These are phyloP conservation scores for Odontamblyopus rebecca DNA, from an alignment of 2,797 vertebrate genomes.

Conservation along the genomic window DNA sequence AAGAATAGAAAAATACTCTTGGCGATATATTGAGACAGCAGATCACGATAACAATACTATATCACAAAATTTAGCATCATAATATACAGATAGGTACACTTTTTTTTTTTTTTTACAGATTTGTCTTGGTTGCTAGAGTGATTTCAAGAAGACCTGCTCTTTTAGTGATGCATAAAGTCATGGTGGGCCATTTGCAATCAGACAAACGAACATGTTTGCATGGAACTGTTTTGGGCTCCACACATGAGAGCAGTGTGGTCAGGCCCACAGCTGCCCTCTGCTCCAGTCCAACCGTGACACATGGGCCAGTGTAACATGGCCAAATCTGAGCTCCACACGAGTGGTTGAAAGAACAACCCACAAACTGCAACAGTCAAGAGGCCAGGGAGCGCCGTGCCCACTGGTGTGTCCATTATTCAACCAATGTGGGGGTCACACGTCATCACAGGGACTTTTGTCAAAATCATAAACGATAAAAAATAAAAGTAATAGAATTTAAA, in stretches of 20 bases:
- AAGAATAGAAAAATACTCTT: too few relatives aligned
- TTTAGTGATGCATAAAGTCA: background rate
- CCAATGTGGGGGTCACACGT: background rate
- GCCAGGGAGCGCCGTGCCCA: background rate
- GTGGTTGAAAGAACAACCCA: slow-evolving; percentile 13
- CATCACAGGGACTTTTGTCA: background rate
- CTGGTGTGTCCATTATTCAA: background rate
- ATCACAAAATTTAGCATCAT: too few relatives aligned
- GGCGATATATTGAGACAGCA: too few relatives aligned
- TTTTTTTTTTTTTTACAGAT: too few relatives aligned
- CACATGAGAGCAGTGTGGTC: background rate
- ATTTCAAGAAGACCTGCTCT: too few relatives aligned
- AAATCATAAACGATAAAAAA: background rate
- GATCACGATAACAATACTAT: too few relatives aligned
- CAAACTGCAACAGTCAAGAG: background rate
- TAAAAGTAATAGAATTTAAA: too few relatives aligned
- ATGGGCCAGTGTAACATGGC: slow-evolving; percentile 42
- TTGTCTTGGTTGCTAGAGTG: too few relatives aligned
- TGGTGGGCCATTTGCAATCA: background rate
- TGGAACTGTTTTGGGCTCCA: background rate
- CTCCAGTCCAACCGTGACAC: slow-evolving; percentile 25
- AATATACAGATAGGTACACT: too few relatives aligned
- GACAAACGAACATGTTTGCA: background rate
- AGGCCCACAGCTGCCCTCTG: slow-evolving; percentile 18
- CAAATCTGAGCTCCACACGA: slow-evolving; percentile 14